Percentiles rank a stretch among this genome's conserved stretches.
These are phyloP conservation scores for Taphrorychus bicolor DNA, from an alignment of 2,888 invertebrate genomes.

Conservation along the genomic window DNA sequence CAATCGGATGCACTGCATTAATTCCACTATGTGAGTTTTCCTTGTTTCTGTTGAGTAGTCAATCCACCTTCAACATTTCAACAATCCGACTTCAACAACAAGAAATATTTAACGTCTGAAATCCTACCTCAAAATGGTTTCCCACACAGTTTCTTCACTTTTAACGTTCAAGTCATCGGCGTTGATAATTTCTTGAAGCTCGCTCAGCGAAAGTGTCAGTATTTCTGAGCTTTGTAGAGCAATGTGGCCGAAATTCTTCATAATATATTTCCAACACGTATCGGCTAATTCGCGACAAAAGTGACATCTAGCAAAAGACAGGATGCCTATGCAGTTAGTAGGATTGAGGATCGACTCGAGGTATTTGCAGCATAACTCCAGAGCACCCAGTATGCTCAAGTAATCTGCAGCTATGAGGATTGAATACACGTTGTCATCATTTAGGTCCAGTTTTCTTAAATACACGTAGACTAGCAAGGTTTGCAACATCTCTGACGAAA, in stretches of 20 bases:
- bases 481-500: constrained; percentile 78
- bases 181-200: constrained; percentile 77
- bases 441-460: constrained; percentile 77
- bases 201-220: constrained; percentile 73
- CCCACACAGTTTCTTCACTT: constrained; percentile 88
- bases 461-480: constrained; percentile 86
- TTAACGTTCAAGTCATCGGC: constrained; percentile 87
- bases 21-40: constrained; percentile 75
- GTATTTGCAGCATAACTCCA: constrained; percentile 81
- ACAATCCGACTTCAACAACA: background rate
- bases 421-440: constrained; percentile 79
- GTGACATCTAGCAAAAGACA: constrained; percentile 82
- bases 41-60: constrained; percentile 76
- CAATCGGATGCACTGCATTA: constrained; percentile 84
- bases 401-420: constrained; percentile 88
- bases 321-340: constrained; percentile 83
- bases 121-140: constrained; percentile 70
- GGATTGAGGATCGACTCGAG: constrained; percentile 72
- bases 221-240: constrained; percentile 78
- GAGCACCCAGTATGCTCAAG: constrained; percentile 81
- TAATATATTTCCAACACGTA: constrained; percentile 62
- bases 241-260: constrained; percentile 80
- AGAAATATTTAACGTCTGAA: no score
- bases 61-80: constrained; percentile 72
- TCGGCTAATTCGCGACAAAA: constrained; percentile 76